These are phyloP conservation scores for Brachionus plicatilis DNA, from an alignment of 1,140 invertebrate genomes.

Conservation along the genomic window DNA sequence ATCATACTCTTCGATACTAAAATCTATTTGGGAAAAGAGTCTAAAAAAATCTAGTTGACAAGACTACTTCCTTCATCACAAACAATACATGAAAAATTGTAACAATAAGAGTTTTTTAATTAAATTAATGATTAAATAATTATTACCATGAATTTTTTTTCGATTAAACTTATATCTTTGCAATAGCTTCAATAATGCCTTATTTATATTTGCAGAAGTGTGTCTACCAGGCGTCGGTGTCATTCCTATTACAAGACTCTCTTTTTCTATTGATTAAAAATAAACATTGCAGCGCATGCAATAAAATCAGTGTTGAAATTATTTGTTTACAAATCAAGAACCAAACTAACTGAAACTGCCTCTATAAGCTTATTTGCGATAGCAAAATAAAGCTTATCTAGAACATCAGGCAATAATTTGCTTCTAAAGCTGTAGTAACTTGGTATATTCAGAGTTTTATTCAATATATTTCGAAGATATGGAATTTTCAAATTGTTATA, in stretches of 20 bases:
- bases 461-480: neutral
- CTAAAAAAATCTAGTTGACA: too few species aligned
- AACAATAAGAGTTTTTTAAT: neutral
- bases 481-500: neutral
- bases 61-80: neutral
- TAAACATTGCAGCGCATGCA: neutral
- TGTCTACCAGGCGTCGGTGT: neutral
- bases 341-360: neutral
- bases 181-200: neutral
- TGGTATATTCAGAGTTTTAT: neutral
- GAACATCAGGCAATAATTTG: neutral
- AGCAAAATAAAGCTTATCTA: neutral
- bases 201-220: neutral
- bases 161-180: neutral
- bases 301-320: neutral
- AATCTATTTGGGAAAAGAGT: neutral
- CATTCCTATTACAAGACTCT: neutral
- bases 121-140: neutral
- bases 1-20: neutral
- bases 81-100: neutral
- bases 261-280: neutral
- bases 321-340: neutral
- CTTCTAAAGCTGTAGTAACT: neutral
- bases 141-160: neutral
- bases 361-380: neutral